Conservation (phyloP, 2,888 invertebrate genomes). For the Pseudococcus viburni region DNA sequence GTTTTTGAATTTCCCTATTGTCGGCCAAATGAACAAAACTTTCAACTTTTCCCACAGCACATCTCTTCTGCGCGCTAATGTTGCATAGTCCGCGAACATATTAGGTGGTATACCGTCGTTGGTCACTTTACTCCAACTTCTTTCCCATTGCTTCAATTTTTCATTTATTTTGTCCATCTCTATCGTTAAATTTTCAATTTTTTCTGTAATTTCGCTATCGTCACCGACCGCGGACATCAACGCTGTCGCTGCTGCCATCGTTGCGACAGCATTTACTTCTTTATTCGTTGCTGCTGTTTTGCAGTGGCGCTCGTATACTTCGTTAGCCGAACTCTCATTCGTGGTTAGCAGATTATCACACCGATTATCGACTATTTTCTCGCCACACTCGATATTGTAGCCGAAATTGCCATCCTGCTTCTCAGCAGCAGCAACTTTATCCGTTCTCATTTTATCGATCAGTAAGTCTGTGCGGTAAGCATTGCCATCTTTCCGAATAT, state of each 20-base stretch:
- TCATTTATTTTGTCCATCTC: not conserved
- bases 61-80: not conserved
- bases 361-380: too few species aligned
- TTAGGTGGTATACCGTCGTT: not conserved
- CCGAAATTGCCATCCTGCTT: not conserved
- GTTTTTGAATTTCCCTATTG: conserved; percentile 8
- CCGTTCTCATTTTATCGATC: not conserved
- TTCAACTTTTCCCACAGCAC: not conserved
- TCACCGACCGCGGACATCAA: too few species aligned
- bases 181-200: conserved; percentile 2
- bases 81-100: not conserved
- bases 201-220: not conserved
- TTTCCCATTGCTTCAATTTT: not conserved
- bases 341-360: too few species aligned
- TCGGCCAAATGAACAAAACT: conserved; percentile 15
- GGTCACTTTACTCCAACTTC: not conserved
- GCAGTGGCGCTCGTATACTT: not conserved
- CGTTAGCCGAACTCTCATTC: too few species aligned
- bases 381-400: too few species aligned
- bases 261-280: not conserved
- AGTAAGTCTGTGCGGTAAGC: not conserved
- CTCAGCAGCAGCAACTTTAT: not conserved
- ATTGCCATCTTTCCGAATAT: not conserved
- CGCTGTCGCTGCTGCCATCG: not conserved
- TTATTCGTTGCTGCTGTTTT: not conserved